These are phyloP conservation scores for Phalanger gymnotis DNA, from an alignment of 2,797 vertebrate genomes.

Conservation along the genomic window DNA sequence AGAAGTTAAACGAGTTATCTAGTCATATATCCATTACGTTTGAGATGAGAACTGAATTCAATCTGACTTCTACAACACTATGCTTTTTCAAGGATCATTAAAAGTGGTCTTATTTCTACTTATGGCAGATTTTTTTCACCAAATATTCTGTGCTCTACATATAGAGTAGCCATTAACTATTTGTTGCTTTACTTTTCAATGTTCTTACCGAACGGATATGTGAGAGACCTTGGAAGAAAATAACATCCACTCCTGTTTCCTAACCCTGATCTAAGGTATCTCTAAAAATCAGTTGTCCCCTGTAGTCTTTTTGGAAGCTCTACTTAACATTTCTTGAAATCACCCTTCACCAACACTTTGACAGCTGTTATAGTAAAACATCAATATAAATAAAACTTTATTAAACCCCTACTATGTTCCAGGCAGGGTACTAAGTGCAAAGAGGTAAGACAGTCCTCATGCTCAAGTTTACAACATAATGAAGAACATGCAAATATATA, in stretches of 20 bases:
- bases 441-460: background rate
- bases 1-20: background rate
- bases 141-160: no score
- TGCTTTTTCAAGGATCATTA: background rate
- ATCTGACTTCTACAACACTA: background rate
- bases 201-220: background rate
- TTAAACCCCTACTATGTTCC: background rate
- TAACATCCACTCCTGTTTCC: background rate
- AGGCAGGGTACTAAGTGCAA: background rate
- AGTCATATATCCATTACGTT: background rate
- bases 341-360: background rate
- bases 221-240: background rate
- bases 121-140: no score
- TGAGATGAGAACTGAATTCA: background rate
- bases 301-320: background rate
- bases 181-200: background rate
- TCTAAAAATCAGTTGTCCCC: background rate
- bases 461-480: background rate
- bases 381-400: background rate
- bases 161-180: background rate
- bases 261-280: background rate
- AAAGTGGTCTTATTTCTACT: no score
- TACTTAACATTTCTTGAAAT: background rate
- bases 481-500: background rate
- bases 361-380: background rate